Conservation (phyloP, 2,888 invertebrate species). For the Caenorhabditis japonica region DNA sequence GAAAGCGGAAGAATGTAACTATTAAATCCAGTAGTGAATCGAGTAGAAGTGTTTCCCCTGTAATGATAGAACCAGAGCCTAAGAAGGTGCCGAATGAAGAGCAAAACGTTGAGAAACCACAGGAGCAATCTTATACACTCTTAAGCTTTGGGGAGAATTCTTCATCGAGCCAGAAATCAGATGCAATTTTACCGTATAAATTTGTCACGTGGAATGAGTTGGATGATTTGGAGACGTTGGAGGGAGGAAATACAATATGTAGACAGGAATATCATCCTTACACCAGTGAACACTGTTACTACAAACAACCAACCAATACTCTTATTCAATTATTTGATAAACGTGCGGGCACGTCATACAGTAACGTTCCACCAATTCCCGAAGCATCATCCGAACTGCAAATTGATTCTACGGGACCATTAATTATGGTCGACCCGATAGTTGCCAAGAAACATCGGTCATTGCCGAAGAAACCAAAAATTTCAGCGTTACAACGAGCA, state of each 20-base stretch:
- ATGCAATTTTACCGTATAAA: neutral
- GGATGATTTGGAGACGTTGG: neutral
- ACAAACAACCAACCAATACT: neutral
- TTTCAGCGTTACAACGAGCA: no score
- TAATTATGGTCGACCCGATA: neutral
- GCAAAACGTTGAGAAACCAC: no score
- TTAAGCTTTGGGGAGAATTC: no score
- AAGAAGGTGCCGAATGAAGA: no score
- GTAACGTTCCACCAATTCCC: no score
- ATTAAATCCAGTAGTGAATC: constrained; percentile 4
- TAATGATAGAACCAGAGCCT: no score
- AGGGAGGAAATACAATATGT: neutral
- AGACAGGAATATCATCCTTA: constrained; percentile 41
- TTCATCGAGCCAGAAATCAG: no score
- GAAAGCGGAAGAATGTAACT: constrained; percentile 11
- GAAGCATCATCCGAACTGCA: no score
- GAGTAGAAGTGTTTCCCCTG: neutral
- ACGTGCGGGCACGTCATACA: no score
- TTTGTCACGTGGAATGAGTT: neutral
- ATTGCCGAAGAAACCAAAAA: neutral
- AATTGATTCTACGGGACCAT: neutral
- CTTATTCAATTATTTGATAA: no score
- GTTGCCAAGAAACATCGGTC: neutral
- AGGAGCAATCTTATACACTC: no score
- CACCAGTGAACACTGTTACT: constrained; percentile 47